phyloP scores from a whole-genome alignment of 2,797 vertebrate species.

The Salmo trutta region DNA sequence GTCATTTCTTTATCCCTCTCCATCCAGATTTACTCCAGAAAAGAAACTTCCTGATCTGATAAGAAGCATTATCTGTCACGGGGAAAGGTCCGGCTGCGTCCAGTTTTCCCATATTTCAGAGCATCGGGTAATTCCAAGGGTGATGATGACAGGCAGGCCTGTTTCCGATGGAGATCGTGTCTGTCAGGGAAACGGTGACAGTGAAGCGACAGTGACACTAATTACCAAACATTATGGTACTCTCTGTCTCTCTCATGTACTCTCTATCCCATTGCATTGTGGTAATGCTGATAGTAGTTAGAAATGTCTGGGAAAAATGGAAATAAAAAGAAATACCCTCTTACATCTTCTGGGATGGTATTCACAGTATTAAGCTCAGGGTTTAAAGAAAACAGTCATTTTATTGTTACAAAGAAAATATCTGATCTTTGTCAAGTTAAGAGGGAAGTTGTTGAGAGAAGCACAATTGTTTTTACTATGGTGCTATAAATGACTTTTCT shows the following conservation, averaged over 20 bases:
- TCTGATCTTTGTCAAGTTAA: background rate
- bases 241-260: background rate
- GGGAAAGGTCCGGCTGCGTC: background rate
- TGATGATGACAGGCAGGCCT: conserved; percentile 71
- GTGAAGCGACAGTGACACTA: conserved; percentile 74
- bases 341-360: too few species aligned
- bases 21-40: conserved; percentile 79
- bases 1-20: conserved; percentile 78
- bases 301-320: background rate
- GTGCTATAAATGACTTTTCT: too few species aligned
- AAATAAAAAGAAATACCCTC: too few species aligned
- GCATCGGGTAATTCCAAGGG: conserved; percentile 74
- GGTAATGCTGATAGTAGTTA: background rate
- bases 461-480: too few species aligned
- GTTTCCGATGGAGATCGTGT: conserved; percentile 66
- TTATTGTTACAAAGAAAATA: background rate
- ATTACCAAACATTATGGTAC: conserved; percentile 62
- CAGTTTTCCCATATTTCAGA: background rate
- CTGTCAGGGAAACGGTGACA: conserved; percentile 72
- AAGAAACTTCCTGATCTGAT: conserved; percentile 79
- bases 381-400: background rate
- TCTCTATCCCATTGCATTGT: background rate
- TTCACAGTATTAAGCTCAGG: background rate
- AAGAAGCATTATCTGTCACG: conserved; percentile 57
- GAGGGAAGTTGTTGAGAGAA: too few species aligned